Evolutionary conservation across 1,140 invertebrate genomes (phyloP), one percentile per base, ranked within the genome.

Genomic region (Heterodera schachtii): DNA sequence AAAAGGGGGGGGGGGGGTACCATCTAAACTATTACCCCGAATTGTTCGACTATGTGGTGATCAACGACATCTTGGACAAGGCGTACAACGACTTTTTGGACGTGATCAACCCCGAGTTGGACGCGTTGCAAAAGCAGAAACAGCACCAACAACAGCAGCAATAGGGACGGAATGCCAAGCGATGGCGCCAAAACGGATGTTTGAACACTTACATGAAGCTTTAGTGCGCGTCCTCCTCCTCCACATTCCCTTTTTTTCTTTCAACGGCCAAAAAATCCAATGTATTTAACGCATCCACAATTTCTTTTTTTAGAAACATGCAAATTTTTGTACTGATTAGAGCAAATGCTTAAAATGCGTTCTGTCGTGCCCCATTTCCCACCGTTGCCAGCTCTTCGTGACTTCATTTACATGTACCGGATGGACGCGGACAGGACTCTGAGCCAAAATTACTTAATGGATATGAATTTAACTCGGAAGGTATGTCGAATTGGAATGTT

Each of bases 391-490:
- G 94, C 94, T 47, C 93, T 97, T 71, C 93, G 93, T 86, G 97
- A 99, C 91, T 90, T 99, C 79, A 92, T 99, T 43, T 93, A 94
- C 85, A 90, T 99, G 7, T 99, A 99, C 91, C 93, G 93, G 86
- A 90, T 99, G 47, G 92, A 92, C 85, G 97, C 98, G 4, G 91
- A 94, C 21, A 94, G 94, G 89, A 93, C 95, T 84, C 91, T 99
- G 5, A 97, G 96, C 0, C 98, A 99, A 90, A 99, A 99, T 90
- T 99, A 99, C 91, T 90, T 99, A 0, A 92, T 99, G 91, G 94
- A 98, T 90, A 93, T 94, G 88, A 92, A 93, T 71, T 85, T 98
- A 2, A 94, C 93, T 3, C 69, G 89, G 83, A 90, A 90, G 81
- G 88, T 89, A 41, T 16, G 73, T 21, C 16, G 6, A 46, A 11